Evolutionary conservation across 1,140 invertebrate genomes (phyloP).

Genomic region (Bombyx mori): ASM3026992v2 NC_085114.1:7422501-7423000

Average conservation of each 20-base stretch:
- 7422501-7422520: slow-evolving; percentile 70
- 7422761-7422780: background rate
- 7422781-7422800: background rate
- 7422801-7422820: background rate
- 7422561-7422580: slow-evolving; percentile 69
- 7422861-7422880: slow-evolving; percentile 11
- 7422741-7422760: too few species aligned
- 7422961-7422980: too few species aligned
- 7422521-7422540: slow-evolving; percentile 77
- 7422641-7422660: slow-evolving; percentile 49
- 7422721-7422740: too few species aligned
- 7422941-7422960: too few species aligned
- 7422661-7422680: slow-evolving; percentile 38
- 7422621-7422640: slow-evolving; percentile 64
- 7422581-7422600: slow-evolving; percentile 64
- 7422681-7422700: slow-evolving; percentile 36
- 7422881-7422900: slow-evolving; percentile 6
- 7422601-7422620: slow-evolving; percentile 54
- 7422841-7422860: slow-evolving; percentile 3
- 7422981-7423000: too few species aligned
- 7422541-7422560: slow-evolving; percentile 73
- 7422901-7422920: slow-evolving; percentile 12
- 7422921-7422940: slow-evolving; percentile 6
- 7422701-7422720: too few species aligned
- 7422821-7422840: background rate